Evolutionary conservation across 2,113 vertebrate species (phyloP).

Genomic region (Glaucomys volans): DNA sequence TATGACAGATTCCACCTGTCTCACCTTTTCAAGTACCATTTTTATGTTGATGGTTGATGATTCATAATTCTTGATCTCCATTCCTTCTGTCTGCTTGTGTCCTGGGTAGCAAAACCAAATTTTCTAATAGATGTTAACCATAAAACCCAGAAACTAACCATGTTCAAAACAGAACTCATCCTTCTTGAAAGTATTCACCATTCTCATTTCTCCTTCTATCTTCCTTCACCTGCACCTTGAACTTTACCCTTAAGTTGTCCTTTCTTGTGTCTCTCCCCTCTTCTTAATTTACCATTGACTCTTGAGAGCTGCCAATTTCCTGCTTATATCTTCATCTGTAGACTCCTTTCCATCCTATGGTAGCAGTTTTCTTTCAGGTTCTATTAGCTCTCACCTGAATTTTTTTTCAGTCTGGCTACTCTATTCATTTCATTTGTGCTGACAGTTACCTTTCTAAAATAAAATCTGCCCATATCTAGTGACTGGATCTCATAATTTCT

Average conservation of each 20-base stretch:
- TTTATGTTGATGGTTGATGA: background rate
- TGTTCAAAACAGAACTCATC: background rate
- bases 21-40: background rate
- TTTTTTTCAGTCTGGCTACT: background rate
- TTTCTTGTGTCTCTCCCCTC: background rate
- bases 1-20: background rate
- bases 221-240: background rate
- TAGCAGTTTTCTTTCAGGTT: background rate
- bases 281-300: background rate
- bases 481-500: background rate
- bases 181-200: background rate
- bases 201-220: background rate
- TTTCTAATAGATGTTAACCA: background rate
- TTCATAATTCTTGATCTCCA: background rate
- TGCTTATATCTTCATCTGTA: background rate
- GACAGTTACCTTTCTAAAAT: background rate
- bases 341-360: background rate
- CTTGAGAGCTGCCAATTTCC: background rate
- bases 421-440: background rate
- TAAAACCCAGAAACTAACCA: background rate
- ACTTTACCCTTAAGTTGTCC: background rate
- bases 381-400: background rate
- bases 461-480: background rate
- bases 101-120: background rate
- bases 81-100: background rate